These are phyloP conservation scores for Orthonevra nobilis DNA, from an alignment of 2,888 invertebrate genomes.

Conservation along the genomic window DNA sequence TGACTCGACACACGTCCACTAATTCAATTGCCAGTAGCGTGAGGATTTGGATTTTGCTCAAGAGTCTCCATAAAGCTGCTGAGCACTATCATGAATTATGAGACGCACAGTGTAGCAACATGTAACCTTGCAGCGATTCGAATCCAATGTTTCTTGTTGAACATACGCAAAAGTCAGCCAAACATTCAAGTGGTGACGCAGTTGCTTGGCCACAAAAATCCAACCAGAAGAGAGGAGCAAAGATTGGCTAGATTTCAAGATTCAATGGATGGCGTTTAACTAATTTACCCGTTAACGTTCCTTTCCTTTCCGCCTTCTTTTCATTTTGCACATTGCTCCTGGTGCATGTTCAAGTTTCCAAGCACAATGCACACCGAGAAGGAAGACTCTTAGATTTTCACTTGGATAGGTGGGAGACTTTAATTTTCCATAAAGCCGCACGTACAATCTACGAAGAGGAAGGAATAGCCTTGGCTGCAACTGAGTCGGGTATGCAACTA, in stretches of 20 bases:
- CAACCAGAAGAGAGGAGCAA: neutral
- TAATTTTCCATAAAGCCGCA: slow-evolving; percentile 35
- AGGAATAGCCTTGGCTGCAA: neutral
- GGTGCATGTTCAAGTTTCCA: slow-evolving; percentile 1
- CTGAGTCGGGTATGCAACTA: neutral
- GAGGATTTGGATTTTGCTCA: slow-evolving; percentile 1
- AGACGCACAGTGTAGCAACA: neutral
- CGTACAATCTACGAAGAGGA: neutral
- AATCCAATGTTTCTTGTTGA: neutral
- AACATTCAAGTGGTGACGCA: neutral
- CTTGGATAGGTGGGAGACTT: slow-evolving; percentile 1
- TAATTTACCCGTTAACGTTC: slow-evolving; percentile 63
- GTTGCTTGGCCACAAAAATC: neutral
- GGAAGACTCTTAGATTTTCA: neutral
- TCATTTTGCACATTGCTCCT: no score
- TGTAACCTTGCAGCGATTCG: neutral
- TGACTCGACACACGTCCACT: slow-evolving; percentile 44
- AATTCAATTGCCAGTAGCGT: slow-evolving; percentile 29
- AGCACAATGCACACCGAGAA: neutral
- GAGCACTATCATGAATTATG: slow-evolving; percentile 13
- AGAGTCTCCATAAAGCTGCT: no score
- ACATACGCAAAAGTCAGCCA: neutral
- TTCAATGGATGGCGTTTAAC: slow-evolving; percentile 58
- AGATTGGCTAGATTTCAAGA: slow-evolving; percentile 17
- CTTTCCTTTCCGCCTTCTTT: slow-evolving; percentile 4